These are phyloP conservation scores for Drosophila mojavensis DNA, from an alignment of 1,140 invertebrate genomes.

Conservation along the genomic window DNA sequence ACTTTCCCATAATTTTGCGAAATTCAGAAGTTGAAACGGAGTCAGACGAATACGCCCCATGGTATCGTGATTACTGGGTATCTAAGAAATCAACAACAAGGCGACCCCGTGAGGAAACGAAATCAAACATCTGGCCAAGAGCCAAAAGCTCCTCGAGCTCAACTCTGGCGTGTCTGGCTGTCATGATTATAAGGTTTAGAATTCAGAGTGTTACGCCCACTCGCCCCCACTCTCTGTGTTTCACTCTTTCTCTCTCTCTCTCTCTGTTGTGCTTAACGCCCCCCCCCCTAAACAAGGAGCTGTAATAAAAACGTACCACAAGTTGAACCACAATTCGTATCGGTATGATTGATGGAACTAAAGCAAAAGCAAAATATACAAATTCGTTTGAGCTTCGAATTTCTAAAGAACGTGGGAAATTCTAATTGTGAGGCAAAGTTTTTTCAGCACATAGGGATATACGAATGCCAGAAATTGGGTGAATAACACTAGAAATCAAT, in stretches of 20 bases:
- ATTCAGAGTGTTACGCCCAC: constrained; percentile 7
- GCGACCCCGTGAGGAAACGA: constrained; percentile 7
- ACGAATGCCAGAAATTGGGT: too few species aligned
- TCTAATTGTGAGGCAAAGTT: too few species aligned
- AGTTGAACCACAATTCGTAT: constrained; percentile 8
- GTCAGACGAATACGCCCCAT: not conserved
- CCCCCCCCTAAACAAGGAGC: not conserved
- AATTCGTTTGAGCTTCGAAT: not conserved
- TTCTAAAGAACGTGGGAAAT: not conserved
- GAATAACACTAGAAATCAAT: too few species aligned
- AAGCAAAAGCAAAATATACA: not conserved
- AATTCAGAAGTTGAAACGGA: too few species aligned
- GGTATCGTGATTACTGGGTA: not conserved
- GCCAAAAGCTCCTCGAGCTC: constrained; percentile 15
- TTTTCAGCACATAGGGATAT: too few species aligned
- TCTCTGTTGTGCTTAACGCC: too few species aligned
- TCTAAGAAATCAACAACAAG: too few species aligned
- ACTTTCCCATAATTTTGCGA: too few species aligned
- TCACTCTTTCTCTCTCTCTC: not conserved
- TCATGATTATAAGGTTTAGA: constrained; percentile 50
- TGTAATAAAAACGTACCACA: constrained; percentile 17
- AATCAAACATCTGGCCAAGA: constrained; percentile 21
- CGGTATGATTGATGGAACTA: constrained; percentile 7
- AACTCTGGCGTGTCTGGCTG: constrained; percentile 43
- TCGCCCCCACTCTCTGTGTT: not conserved